phyloP scores from a whole-genome alignment of 2,888 invertebrate genomes.

The Pyrochroa serraticornis region DNA sequence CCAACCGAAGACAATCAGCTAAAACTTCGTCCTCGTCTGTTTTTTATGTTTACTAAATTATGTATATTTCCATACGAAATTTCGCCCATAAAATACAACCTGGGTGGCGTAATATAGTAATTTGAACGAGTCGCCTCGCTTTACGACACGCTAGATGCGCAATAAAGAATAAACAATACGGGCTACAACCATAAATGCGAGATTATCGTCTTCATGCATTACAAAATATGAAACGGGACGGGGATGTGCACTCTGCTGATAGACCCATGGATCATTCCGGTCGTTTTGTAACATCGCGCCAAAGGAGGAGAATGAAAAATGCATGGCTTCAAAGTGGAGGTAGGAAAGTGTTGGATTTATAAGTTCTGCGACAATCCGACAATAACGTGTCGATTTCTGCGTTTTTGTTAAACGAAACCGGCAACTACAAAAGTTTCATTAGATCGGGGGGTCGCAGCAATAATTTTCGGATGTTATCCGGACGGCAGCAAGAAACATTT shows the following conservation, averaged over 20 bases:
- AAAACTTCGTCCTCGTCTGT: constrained; percentile 18
- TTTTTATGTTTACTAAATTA: constrained; percentile 29
- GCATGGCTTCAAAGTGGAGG: constrained; percentile 21
- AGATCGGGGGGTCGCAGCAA: too few species aligned
- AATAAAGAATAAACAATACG: constrained; percentile 36
- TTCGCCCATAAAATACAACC: constrained; percentile 32
- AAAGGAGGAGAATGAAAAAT: constrained; percentile 27
- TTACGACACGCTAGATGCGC: constrained; percentile 28
- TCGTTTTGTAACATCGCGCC: constrained; percentile 12
- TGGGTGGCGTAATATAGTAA: constrained; percentile 33
- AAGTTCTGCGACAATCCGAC: background rate
- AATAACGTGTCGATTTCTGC: background rate
- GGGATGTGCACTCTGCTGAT: constrained; percentile 32
- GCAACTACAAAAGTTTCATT: too few species aligned
- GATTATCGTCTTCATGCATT: constrained; percentile 35
- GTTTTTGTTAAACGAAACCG: background rate
- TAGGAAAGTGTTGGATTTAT: background rate
- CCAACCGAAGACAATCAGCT: constrained; percentile 21
- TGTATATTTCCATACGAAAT: constrained; percentile 29
- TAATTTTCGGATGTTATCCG: background rate
- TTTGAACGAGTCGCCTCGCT: constrained; percentile 32
- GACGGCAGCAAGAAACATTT: constrained; percentile 5
- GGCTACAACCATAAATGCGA: constrained; percentile 25
- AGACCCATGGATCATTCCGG: constrained; percentile 27
- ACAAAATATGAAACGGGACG: constrained; percentile 34